Evolutionary conservation across 2,113 vertebrate genomes (phyloP).

Genomic region (Gavialis gangeticus): DNA sequence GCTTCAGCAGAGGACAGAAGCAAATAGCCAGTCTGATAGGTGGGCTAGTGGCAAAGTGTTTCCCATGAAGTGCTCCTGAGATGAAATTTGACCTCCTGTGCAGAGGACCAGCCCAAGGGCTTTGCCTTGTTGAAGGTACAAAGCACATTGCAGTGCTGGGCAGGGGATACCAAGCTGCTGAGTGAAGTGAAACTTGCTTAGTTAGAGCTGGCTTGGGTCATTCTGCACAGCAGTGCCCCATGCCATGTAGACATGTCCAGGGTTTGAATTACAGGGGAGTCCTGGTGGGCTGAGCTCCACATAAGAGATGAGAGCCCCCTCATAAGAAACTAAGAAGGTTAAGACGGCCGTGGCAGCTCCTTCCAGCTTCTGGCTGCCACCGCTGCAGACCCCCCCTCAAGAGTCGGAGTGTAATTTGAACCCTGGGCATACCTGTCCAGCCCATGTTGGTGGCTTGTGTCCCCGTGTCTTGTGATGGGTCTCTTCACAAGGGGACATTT

Average conservation of each 20-base stretch:
- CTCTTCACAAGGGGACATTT: not conserved
- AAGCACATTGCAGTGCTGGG: no score
- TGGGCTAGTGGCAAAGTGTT: constrained; percentile 40
- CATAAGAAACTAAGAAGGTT: not conserved
- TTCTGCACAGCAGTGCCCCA: no score
- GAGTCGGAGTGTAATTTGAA: no score
- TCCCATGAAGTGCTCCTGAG: not conserved
- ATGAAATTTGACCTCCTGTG: not conserved
- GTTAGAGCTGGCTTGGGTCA: no score
- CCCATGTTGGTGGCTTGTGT: not conserved
- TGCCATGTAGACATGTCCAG: no score
- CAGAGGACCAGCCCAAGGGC: not conserved
- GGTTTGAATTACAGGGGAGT: no score
- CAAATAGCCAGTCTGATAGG: constrained; percentile 67
- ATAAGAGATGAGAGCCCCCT: not conserved
- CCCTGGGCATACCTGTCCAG: not conserved
- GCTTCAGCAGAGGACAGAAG: constrained; percentile 59
- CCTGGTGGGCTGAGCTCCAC: no score
- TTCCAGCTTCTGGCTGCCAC: no score
- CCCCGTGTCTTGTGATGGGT: not conserved
- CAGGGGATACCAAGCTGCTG: no score
- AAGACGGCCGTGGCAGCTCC: not conserved
- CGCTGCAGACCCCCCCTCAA: no score
- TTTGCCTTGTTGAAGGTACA: not conserved
- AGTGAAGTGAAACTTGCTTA: no score